phyloP scores from a whole-genome alignment of 2,888 invertebrate genomes.

The Coelinius sp. region DNA sequence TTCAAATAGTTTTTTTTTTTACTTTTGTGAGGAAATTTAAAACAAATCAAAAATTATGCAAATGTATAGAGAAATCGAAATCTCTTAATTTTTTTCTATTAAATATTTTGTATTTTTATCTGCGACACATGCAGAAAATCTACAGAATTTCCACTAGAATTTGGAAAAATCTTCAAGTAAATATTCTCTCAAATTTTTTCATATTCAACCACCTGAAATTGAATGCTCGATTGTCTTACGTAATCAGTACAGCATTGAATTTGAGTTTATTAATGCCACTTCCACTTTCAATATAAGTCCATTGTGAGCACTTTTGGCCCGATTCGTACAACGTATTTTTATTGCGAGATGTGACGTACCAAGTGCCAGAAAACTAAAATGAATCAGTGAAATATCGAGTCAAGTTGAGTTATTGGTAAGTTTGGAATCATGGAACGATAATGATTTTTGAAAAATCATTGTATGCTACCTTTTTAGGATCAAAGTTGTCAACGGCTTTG shows the following conservation, averaged over 20 bases:
- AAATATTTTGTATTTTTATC: too few relatives aligned
- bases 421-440: not conserved
- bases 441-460: not conserved
- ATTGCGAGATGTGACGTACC: not conserved
- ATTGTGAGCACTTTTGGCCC: not conserved
- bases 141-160: too few relatives aligned
- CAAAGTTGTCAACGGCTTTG: not conserved
- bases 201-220: too few relatives aligned
- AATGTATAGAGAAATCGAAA: too few relatives aligned
- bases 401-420: too few relatives aligned
- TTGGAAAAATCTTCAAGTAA: too few relatives aligned
- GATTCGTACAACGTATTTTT: not conserved
- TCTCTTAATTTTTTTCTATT: too few relatives aligned
- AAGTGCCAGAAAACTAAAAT: not conserved
- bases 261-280: not conserved
- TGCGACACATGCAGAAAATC: too few relatives aligned
- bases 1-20: too few relatives aligned
- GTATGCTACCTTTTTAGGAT: not conserved
- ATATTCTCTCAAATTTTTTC: too few relatives aligned
- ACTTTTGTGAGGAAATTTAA: too few relatives aligned
- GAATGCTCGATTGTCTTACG: not conserved
- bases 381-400: not conserved
- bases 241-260: not conserved
- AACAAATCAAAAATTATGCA: too few relatives aligned
- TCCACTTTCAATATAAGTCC: not conserved